Evolutionary conservation across 2,797 vertebrate species (phyloP), one percentile per base, ranked within the genome.

Genomic region (Ctenopoma kingsleyae): DNA sequence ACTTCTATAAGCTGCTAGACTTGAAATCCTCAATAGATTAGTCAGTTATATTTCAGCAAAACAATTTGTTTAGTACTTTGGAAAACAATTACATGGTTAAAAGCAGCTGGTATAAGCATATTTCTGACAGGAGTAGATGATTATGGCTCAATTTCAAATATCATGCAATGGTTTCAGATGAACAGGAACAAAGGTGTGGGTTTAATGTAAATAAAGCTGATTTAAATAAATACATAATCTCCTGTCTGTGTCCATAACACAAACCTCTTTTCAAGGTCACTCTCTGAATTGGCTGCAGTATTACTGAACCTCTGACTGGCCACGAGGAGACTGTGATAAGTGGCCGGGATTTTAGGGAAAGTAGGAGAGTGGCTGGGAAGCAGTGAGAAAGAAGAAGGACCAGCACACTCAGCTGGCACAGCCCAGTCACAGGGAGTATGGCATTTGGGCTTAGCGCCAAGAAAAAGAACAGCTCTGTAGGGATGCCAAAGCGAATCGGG

Each of bases 401-500:
- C 66, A 67, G 86, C 85, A 80, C 81, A 67, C 87, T 89, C 61
- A 74, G 87, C 91, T 93, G 93, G 93, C 93, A 93, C 80, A 57
- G 68, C 43, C 58, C 67, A 50, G 80, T 69, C 63, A 64, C 67
- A 60, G 70, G 57, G 87, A 90, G 86, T 90, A 90, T 84, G 88
- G 89, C 83, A 87, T 86, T 84, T 81, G 48, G 93, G 92, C 89
- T 67, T 3, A 0, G 38, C 19, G 94, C 94, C 94, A 95, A 91
- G 72, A 80, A 80, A 84, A 87, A 89, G 87, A 89, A 80, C 80
- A 68, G 55, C 72, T 89, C 86, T 90, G 91, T 88, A 82, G 81
- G 51, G 59, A 66, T 81, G 91, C 92, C 92, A 94, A 88, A 88
- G 82, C 59, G 84, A 82, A 82, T 72, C 41, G 20, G 58, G 69